phyloP scores from a whole-genome alignment of 2,888 invertebrate genomes.

The Micoletzkya japonica region DNA sequence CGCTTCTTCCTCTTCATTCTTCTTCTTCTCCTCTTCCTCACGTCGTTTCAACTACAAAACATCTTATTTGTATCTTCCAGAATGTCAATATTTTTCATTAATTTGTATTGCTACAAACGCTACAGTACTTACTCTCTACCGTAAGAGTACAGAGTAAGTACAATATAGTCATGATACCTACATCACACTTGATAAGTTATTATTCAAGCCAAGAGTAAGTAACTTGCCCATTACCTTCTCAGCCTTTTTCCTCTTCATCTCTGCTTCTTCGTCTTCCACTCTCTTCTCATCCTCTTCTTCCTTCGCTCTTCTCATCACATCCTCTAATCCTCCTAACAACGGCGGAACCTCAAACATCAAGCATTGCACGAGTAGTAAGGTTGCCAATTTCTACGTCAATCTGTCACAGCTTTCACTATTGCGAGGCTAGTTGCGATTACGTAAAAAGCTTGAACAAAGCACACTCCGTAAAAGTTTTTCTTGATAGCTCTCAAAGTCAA shows the following conservation, averaged over 20 bases:
- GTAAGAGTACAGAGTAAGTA: neutral
- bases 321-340: neutral
- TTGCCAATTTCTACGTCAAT: too few relatives aligned
- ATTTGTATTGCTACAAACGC: neutral
- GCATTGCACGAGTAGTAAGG: too few relatives aligned
- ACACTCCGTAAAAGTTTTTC: too few relatives aligned
- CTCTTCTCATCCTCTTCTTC: conserved; percentile 3
- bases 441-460: too few relatives aligned
- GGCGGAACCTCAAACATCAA: neutral
- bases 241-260: conserved; percentile 9
- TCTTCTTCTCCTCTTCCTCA: neutral
- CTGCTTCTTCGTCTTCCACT: neutral
- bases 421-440: too few relatives aligned
- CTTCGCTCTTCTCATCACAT: neutral
- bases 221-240: conserved; percentile 4
- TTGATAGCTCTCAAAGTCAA: too few relatives aligned
- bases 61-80: neutral
- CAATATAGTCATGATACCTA: too few relatives aligned
- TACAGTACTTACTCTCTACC: neutral
- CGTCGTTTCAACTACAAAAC: too few relatives aligned
- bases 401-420: too few relatives aligned
- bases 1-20: neutral
- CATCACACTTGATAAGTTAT: too few relatives aligned
- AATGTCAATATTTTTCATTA: neutral
- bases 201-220: too few relatives aligned